These are phyloP conservation scores for Calephelis nemesis DNA, from an alignment of 1,140 invertebrate genomes.

Conservation along the genomic window DNA sequence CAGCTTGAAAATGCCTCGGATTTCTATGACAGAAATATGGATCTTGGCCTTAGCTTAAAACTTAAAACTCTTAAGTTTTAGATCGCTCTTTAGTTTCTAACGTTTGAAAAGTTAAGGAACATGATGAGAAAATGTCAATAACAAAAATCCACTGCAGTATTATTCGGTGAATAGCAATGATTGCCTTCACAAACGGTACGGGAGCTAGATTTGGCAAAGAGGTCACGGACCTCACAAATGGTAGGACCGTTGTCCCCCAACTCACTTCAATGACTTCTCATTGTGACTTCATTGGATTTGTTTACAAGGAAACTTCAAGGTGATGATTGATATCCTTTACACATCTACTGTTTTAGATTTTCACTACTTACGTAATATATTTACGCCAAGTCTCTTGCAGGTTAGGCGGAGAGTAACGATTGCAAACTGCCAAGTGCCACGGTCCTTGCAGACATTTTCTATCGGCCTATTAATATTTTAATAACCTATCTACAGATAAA, in stretches of 20 bases:
- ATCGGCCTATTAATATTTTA: too few relatives aligned
- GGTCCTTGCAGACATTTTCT: too few relatives aligned
- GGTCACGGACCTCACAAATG: slow-evolving; percentile 6
- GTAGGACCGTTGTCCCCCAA: slow-evolving; percentile 8
- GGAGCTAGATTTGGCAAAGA: slow-evolving; percentile 11
- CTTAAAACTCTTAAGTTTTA: too few relatives aligned
- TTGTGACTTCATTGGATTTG: slow-evolving; percentile 2
- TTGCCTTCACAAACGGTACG: slow-evolving; percentile 5
- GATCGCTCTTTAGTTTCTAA: too few relatives aligned
- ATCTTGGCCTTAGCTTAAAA: too few relatives aligned
- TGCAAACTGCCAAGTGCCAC: too few relatives aligned
- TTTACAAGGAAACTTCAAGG: slow-evolving; percentile 17
- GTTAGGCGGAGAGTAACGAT: too few relatives aligned
- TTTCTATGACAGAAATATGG: too few relatives aligned
- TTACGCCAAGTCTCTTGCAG: too few relatives aligned
- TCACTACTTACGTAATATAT: not conserved
- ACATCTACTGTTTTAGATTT: not conserved
- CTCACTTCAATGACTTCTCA: not conserved
- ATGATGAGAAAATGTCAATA: not conserved
- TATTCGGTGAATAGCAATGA: slow-evolving; percentile 2
- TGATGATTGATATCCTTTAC: slow-evolving; percentile 1
- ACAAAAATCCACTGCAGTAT: slow-evolving; percentile 1
- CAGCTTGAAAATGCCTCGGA: too few relatives aligned
- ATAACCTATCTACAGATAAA: too few relatives aligned
- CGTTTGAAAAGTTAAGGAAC: too few relatives aligned